Conservation (phyloP, 2,113 vertebrate genomes). For the Scomber japonicus region DNA sequence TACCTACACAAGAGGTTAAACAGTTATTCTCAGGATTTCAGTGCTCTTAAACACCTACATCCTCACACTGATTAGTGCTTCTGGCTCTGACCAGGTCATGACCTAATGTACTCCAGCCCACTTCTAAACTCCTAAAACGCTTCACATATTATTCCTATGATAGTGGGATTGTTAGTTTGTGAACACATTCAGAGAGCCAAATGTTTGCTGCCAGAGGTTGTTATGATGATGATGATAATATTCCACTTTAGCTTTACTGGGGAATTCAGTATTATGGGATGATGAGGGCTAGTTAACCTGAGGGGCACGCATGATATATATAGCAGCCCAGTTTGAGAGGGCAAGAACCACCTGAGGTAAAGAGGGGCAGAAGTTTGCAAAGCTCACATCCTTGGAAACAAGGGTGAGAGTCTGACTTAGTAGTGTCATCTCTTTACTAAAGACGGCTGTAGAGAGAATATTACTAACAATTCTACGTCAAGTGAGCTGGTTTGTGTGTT, state of each 20-base stretch:
- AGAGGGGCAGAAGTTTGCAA: constrained; percentile 18
- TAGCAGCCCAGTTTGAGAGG: constrained; percentile 9
- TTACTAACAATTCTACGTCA: constrained; percentile 27
- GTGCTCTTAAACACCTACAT: constrained; percentile 50
- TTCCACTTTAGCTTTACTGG: neutral
- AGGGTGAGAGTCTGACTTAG: constrained; percentile 20
- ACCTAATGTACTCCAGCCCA: constrained; percentile 24
- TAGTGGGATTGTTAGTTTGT: constrained; percentile 4
- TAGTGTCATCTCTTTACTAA: constrained; percentile 46
- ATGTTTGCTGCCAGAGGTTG: constrained; percentile 10
- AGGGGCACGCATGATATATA: constrained; percentile 8
- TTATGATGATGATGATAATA: neutral
- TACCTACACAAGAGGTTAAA: constrained; percentile 74
- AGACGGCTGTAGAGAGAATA: constrained; percentile 6
- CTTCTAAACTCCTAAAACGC: constrained; percentile 6
- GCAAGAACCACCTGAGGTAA: constrained; percentile 42
- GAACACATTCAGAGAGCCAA: neutral
- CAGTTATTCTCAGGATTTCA: constrained; percentile 64
- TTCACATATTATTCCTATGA: constrained; percentile 13
- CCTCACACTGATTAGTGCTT: constrained; percentile 63
- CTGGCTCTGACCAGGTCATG: constrained; percentile 42
- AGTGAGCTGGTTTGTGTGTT: constrained; percentile 29
- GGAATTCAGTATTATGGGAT: constrained; percentile 2
- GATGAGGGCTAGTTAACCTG: constrained; percentile 7
- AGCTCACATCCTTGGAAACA: constrained; percentile 24